Conservation (phyloP, 2,797 vertebrate species). For the Triplophysa bombifrons region DNA sequence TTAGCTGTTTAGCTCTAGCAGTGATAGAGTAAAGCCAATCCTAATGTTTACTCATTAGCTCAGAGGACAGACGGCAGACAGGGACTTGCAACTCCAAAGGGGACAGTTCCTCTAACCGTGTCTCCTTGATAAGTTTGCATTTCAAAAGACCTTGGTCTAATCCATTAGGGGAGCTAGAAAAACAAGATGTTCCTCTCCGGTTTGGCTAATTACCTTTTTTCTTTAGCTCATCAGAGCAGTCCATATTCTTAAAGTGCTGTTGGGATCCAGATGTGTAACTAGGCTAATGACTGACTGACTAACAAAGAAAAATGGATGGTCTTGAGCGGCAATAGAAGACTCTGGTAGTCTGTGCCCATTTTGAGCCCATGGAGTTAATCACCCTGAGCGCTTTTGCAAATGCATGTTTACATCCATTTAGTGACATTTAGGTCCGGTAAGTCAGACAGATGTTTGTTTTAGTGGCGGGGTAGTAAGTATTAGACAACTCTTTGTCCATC, state of each 20-base stretch:
- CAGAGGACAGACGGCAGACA: slow-evolving; percentile 50
- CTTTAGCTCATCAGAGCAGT: slow-evolving; percentile 63
- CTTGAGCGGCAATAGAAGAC: slow-evolving; percentile 71
- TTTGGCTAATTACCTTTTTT: slow-evolving; percentile 75
- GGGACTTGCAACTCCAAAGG: slow-evolving; percentile 50
- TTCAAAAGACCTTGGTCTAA: slow-evolving; percentile 79
- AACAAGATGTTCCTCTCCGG: slow-evolving; percentile 76
- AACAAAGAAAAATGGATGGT: slow-evolving; percentile 79
- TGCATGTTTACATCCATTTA: slow-evolving; percentile 52
- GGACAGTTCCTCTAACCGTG: slow-evolving; percentile 57
- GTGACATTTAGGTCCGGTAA: slow-evolving; percentile 50
- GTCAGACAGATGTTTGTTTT: slow-evolving; percentile 53
- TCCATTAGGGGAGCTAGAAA: slow-evolving; percentile 74
- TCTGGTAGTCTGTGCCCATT: slow-evolving; percentile 62
- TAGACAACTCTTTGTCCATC: slow-evolving; percentile 35
- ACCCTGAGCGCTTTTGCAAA: slow-evolving; percentile 48
- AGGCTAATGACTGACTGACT: slow-evolving; percentile 80
- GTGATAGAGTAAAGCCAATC: slow-evolving; percentile 41
- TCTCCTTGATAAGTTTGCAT: slow-evolving; percentile 77
- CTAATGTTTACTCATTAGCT: slow-evolving; percentile 48
- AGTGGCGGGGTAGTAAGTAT: slow-evolving; percentile 43
- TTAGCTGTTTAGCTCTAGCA: slow-evolving; percentile 8
- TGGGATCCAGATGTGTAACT: slow-evolving; percentile 81
- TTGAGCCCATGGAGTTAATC: slow-evolving; percentile 48
- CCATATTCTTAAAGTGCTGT: slow-evolving; percentile 75